Evolutionary conservation across 2,888 invertebrate genomes (phyloP).

Genomic region (Cistogaster globosa): DNA sequence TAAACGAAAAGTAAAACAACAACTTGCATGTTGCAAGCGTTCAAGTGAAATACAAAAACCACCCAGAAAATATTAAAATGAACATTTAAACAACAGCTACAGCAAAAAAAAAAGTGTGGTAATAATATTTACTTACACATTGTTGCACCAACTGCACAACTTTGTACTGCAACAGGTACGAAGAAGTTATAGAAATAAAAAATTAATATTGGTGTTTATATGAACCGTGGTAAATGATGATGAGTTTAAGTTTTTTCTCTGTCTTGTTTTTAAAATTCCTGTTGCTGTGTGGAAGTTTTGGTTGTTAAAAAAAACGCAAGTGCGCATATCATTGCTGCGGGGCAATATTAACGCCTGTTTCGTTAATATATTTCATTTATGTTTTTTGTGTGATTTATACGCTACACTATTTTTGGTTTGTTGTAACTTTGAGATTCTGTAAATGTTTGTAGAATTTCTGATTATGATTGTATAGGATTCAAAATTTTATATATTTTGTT

Average conservation of each 20-base stretch:
- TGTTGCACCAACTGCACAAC: conserved; percentile 55
- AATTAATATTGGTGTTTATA: conserved; percentile 58
- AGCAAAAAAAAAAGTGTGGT: conserved; percentile 51
- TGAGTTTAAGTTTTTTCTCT: conserved; percentile 43
- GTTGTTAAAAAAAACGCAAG: conserved; percentile 60
- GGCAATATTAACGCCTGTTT: conserved; percentile 73
- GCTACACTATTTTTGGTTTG: not conserved
- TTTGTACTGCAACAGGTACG: conserved; percentile 16
- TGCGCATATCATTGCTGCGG: conserved; percentile 70
- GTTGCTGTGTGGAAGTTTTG: conserved; percentile 26
- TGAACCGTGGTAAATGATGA: conserved; percentile 61
- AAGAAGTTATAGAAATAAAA: conserved; percentile 34
- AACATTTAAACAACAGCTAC: conserved; percentile 42
- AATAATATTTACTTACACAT: conserved; percentile 69
- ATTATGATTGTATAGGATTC: no score
- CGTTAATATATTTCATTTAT: conserved; percentile 55
- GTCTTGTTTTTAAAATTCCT: not conserved
- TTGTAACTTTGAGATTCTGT: not conserved
- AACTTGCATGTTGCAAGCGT: conserved; percentile 56
- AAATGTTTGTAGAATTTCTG: not conserved
- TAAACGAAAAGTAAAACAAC: conserved; percentile 11
- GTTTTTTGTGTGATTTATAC: not conserved
- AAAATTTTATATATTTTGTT: no score
- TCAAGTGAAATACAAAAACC: conserved; percentile 51
- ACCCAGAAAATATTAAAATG: conserved; percentile 65